Percentiles rank a stretch among this genome's conserved stretches.
These are phyloP conservation scores for Isoperla grammatica DNA, from an alignment of 2,888 invertebrate species.

Conservation along the genomic window DNA sequence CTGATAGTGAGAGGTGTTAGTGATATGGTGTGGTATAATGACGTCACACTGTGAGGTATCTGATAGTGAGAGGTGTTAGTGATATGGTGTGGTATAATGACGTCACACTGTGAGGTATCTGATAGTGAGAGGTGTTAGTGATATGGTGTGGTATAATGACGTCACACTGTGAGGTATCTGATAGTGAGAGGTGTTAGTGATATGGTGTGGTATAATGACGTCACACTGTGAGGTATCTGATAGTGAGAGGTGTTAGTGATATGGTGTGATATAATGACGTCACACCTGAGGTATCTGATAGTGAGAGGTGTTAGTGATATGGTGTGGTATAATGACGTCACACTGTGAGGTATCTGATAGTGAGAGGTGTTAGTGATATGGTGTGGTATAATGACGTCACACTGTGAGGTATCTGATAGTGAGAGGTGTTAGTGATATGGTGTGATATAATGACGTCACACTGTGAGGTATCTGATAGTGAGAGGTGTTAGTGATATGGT, in stretches of 20 bases:
- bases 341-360: too few species aligned
- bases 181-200: background rate
- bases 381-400: background rate
- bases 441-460: conserved; percentile 15
- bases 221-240: conserved; percentile 15
- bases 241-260: too few species aligned
- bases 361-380: conserved; percentile 10
- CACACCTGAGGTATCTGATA: background rate
- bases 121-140: too few species aligned
- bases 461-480: too few species aligned
- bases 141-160: background rate
- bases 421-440: conserved; percentile 3
- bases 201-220: conserved; percentile 14
- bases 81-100: conserved; percentile 16
- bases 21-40: background rate
- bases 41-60: too few species aligned
- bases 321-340: conserved; percentile 16
- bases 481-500: conserved; percentile 10
- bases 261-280: background rate
- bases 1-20: too few species aligned
- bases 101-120: conserved; percentile 13
- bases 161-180: too few species aligned
- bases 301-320: background rate
- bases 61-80: background rate
- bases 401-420: background rate